Evolutionary conservation across 1,140 invertebrate genomes (phyloP), one percentile per base, ranked within the genome.

Genomic region (Grapholita molesta): DNA sequence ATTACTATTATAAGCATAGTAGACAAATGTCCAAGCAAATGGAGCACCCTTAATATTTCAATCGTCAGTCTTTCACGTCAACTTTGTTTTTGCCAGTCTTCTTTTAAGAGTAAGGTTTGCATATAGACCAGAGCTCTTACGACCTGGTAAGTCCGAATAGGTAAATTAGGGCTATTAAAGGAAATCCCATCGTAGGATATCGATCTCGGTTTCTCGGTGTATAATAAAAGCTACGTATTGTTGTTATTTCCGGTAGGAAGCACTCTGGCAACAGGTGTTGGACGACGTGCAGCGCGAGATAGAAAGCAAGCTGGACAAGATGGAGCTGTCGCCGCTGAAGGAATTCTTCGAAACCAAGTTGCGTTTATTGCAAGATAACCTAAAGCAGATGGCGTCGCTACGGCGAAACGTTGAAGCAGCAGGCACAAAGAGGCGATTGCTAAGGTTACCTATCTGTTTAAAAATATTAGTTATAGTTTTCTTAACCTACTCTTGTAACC

Each of bases 321-420:
- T 93, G 38, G 94, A 95, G 66, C 81, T 96, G 9, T 93, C 92
- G 18, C 94, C 94, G 0, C 88, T 96, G 48, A 94, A 94, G 64
- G 94, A 96, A 0, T 94, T 94, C 66, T 93, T 96, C 65, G 94
- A 95, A 68, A 91, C 83, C 61, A 94, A 95, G 70, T 82, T 96
- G 12, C 92, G 93, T 8, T 82, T 88, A 7, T 83, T 96, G 2
- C 94, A 95, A 73, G 94, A 95, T 1, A 94, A 94, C 15, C 76
- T 96, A 12, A 94, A 94, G 70, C 90, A 86, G 35, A 84, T 95
- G 70, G 85, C 91, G 0, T 86, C 91, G 1, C 71, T 94, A 30
- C 92, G 93, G 33, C 86, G 93, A 18, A 95, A 95, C 21, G 93
- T 92, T 2, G 95, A 96, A 70, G 95, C 96, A 0, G 95, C 95